Base-by-base conservation (phyloP, 1,140 invertebrate genomes). In the Hyphantria cunea region DNA sequence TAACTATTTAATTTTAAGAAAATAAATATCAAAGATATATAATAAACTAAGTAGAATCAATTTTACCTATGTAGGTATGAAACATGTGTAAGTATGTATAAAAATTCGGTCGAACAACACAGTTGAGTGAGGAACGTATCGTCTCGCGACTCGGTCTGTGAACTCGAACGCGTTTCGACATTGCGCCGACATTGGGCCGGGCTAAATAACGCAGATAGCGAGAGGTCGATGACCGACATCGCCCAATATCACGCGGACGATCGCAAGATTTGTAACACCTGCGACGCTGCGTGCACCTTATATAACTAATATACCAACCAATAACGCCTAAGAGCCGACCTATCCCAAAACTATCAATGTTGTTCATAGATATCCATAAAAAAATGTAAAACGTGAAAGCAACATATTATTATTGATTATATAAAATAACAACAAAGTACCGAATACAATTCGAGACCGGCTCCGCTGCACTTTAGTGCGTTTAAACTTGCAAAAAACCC, bases 201-300 rank as follows among this genome's bases (percentile, higher is more conserved):
- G 79, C 82, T 80, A 82, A 89, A 89, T 84, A 84, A 84, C 78
- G 81, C 74, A 86, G 84, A 86, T 86, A 89, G 82, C 80, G 65
- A 64, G 68, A 67, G 78, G 82, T 86, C 70, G 76, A 82, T 73
- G 86, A 83, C 86, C 86, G 80, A 80, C 82, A 82, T 68, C 79
- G 76, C 78, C 82, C 82, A 86, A 86, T 89, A 86, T 86, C 78
- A 82, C 72, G 74, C 80, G 79, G 81, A 75, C 82, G 72, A 81
- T 66, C 72, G 72, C 68, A 63, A 70, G 66, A 70, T 66, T 71
- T 74, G 59, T 61, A 67, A 73, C 77, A 79, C 76, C 76, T 76
- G 78, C 76, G 65, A 56, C 44, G 67, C 65, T 60, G 62, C 78
- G 76, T 78, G 70, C 59, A 34, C 62, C 56, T 81, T 83, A 84